Percentiles rank a stretch among this genome's conserved stretches.
Evolutionary conservation across 2,113 vertebrate species (phyloP).

Genomic region (Hippocampus abdominalis): DNA sequence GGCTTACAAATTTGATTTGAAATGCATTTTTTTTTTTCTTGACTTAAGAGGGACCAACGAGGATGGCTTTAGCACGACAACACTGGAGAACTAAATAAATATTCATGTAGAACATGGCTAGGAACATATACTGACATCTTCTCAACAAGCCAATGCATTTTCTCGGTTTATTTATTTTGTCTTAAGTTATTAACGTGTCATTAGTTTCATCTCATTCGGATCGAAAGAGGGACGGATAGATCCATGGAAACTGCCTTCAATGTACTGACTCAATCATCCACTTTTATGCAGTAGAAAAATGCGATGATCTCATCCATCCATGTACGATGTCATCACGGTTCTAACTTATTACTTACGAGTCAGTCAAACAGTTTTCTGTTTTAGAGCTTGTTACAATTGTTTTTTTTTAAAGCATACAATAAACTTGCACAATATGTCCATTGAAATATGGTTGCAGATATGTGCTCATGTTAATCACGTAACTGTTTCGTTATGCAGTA

Average conservation of each 20-base stretch:
- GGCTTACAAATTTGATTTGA: neutral
- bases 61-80: constrained; percentile 32
- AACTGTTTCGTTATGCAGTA: constrained; percentile 22
- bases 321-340: neutral
- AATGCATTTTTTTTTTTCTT: neutral
- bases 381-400: neutral
- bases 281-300: neutral
- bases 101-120: constrained; percentile 11
- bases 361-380: constrained; percentile 28
- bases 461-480: constrained; percentile 23
- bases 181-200: neutral
- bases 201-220: constrained; percentile 13
- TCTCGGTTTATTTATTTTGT: constrained; percentile 39
- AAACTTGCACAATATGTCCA: constrained; percentile 7
- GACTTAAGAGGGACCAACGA: constrained; percentile 47
- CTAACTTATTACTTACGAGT: constrained; percentile 18
- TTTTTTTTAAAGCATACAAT: neutral
- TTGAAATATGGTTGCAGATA: constrained; percentile 15
- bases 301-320: neutral
- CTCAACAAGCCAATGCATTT: neutral
- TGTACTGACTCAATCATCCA: constrained; percentile 25
- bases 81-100: constrained; percentile 18
- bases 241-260: constrained; percentile 18
- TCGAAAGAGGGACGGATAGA: constrained; percentile 21
- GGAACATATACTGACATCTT: constrained; percentile 17